Conservation (phyloP, 1,140 invertebrate species). For the Aphis craccivora region DNA sequence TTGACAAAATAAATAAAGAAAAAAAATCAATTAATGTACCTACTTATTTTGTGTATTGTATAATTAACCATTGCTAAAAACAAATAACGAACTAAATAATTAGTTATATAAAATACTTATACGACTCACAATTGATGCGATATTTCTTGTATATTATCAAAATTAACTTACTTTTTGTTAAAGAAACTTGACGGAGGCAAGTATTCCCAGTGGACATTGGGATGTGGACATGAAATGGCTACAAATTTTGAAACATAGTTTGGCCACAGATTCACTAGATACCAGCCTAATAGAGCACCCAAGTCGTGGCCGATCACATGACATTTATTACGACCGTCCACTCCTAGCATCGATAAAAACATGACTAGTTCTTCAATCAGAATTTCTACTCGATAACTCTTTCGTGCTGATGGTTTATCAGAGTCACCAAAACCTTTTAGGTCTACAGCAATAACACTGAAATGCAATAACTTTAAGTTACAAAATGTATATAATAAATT, state of each 20-base stretch:
- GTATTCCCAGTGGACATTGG: constrained; percentile 72
- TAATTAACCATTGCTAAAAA: too few relatives aligned
- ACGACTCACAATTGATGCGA: neutral
- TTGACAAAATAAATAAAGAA: too few relatives aligned
- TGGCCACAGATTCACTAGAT: constrained; percentile 72
- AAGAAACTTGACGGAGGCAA: constrained; percentile 67
- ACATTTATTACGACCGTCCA: constrained; percentile 64
- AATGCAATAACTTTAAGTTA: constrained; percentile 60
- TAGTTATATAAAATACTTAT: neutral
- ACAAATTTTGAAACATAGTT: constrained; percentile 77
- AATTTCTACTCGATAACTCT: constrained; percentile 71
- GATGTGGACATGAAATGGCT: constrained; percentile 80
- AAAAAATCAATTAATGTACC: too few relatives aligned
- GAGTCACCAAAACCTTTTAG: constrained; percentile 83
- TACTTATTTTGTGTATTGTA: too few relatives aligned
- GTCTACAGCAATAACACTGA: constrained; percentile 78
- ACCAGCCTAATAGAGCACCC: constrained; percentile 80
- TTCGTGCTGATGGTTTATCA: constrained; percentile 75
- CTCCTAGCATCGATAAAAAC: constrained; percentile 73
- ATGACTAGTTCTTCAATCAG: constrained; percentile 75
- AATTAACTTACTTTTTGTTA: constrained; percentile 67
- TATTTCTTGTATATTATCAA: neutral
- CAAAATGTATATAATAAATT: neutral
- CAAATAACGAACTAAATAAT: too few relatives aligned
- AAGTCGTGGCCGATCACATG: constrained; percentile 82